Evolutionary conservation across 2,797 vertebrate genomes (phyloP).

Genomic region (Avahi laniger): DNA sequence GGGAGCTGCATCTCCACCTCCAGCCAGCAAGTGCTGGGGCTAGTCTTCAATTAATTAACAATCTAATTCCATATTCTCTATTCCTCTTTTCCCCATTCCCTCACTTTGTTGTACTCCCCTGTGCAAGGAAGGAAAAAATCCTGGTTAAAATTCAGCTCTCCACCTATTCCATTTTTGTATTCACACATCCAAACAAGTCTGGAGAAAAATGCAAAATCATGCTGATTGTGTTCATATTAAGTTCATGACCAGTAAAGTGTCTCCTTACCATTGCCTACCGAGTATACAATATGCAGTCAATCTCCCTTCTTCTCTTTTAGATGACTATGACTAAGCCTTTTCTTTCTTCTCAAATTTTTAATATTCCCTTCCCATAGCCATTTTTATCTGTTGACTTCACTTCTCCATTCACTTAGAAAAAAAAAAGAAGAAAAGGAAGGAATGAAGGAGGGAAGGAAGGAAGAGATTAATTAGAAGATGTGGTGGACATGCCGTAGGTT

Average conservation of each 20-base stretch:
- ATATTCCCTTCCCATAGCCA: not conserved
- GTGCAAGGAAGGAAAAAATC: not conserved
- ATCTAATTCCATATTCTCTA: not conserved
- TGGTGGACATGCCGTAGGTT: not conserved
- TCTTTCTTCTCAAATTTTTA: not conserved
- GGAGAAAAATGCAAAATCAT: not conserved
- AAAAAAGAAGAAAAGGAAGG: accelerated
- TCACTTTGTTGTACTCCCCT: too few species aligned
- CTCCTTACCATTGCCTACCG: not conserved
- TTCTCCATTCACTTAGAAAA: not conserved
- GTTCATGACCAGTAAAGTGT: not conserved
- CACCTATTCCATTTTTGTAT: not conserved
- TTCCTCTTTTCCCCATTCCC: not conserved
- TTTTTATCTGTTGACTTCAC: not conserved
- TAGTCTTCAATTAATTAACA: not conserved
- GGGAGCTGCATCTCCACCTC: not conserved
- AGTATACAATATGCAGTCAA: not conserved
- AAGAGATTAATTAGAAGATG: not conserved
- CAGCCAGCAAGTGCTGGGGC: not conserved
- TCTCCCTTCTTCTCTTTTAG: not conserved
- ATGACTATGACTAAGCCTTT: not conserved
- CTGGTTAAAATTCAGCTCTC: not conserved
- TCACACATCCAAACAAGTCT: not conserved
- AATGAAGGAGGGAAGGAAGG: accelerated
- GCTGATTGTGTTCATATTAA: not conserved